These are phyloP conservation scores for Siniperca scherzeri DNA, from an alignment of 2,797 vertebrate genomes.

Conservation along the genomic window DNA sequence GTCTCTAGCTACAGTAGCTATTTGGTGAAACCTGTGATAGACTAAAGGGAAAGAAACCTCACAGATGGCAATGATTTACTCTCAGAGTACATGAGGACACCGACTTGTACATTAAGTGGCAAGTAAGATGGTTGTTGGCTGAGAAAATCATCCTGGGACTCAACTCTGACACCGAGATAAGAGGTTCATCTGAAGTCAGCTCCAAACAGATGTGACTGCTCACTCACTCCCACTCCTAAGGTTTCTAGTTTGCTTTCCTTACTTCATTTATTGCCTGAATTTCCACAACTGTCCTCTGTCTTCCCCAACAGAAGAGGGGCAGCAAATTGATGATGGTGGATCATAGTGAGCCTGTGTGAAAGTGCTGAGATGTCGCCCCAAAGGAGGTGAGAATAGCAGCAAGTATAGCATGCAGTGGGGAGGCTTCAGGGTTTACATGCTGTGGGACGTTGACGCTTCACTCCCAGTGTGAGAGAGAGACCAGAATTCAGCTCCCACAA, in stretches of 20 bases:
- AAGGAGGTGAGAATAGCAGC: constrained; percentile 24
- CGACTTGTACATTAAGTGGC: constrained; percentile 18
- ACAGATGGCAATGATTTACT: constrained; percentile 31
- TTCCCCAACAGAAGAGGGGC: constrained; percentile 3
- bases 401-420: not conserved
- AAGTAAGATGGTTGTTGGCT: constrained; percentile 23
- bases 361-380: constrained; percentile 6
- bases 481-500: not conserved
- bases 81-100: constrained; percentile 23
- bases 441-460: not conserved
- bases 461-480: not conserved
- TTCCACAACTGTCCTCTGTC: not conserved
- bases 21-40: constrained; percentile 15
- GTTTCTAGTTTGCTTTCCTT: constrained; percentile 12
- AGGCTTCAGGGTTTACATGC: not conserved
- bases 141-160: constrained; percentile 38
- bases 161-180: constrained; percentile 37
- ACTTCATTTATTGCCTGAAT: constrained; percentile 8
- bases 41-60: constrained; percentile 13
- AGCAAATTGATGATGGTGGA: constrained; percentile 5
- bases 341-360: constrained; percentile 1
- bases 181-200: constrained; percentile 36
- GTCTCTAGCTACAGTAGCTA: not conserved
- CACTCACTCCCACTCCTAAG: constrained; percentile 1
- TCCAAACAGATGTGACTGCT: constrained; percentile 25